Conservation (phyloP, 2,113 vertebrate species). For the Anas platyrhynchos region DNA sequence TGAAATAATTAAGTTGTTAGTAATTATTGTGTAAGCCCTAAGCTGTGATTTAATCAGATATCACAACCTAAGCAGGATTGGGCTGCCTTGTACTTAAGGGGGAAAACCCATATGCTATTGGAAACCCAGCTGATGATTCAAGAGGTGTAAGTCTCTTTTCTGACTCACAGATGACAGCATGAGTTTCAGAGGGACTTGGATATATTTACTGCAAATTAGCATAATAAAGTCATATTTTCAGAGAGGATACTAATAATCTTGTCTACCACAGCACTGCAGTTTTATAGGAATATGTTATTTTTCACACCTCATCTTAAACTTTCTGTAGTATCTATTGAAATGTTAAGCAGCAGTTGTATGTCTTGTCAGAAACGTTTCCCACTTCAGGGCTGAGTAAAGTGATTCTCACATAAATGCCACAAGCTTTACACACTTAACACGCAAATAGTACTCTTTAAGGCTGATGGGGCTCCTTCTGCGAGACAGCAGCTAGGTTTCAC, state of each 20-base stretch:
- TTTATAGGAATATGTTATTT: background rate
- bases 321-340: background rate
- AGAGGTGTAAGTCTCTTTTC: background rate
- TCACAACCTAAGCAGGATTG: constrained; percentile 29
- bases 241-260: background rate
- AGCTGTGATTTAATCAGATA: constrained; percentile 50
- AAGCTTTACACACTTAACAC: constrained; percentile 18
- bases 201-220: background rate
- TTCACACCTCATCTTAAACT: background rate
- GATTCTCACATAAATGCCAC: background rate
- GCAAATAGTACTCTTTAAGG: background rate
- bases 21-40: constrained; percentile 24
- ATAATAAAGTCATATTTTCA: background rate
- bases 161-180: background rate
- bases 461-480: background rate
- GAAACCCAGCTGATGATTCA: background rate
- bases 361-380: background rate
- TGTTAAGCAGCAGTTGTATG: background rate
- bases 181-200: background rate
- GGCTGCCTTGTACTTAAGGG: background rate
- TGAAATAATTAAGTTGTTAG: constrained; percentile 48
- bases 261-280: background rate
- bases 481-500: constrained; percentile 10
- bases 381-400: background rate
- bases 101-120: constrained; percentile 15